These are phyloP conservation scores for Anoplius nigerrimus DNA, from an alignment of 2,888 invertebrate species.

Conservation along the genomic window DNA sequence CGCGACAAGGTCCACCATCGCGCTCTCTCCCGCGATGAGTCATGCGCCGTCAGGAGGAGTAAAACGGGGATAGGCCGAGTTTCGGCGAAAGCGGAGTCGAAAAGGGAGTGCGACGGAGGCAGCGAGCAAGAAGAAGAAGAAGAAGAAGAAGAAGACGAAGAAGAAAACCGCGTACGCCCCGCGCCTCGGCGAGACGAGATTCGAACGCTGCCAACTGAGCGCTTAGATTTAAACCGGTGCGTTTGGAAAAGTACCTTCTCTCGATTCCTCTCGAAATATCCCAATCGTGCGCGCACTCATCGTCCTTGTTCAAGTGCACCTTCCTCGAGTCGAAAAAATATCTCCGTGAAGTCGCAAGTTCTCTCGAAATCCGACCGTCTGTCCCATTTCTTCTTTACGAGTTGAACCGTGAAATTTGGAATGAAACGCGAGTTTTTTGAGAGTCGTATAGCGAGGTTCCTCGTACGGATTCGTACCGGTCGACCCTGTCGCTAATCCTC, in stretches of 20 bases:
- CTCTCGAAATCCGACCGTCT: no score
- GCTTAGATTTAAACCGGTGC: slow-evolving; percentile 34
- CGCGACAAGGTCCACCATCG: slow-evolving; percentile 60
- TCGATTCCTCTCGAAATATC: slow-evolving; percentile 26
- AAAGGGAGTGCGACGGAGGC: background rate
- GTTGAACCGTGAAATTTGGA: no score
- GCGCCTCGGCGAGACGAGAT: no score
- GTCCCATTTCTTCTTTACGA: no score
- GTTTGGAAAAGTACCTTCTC: slow-evolving; percentile 31
- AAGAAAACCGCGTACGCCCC: no score
- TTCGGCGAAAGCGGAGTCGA: background rate
- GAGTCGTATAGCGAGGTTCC: no score
- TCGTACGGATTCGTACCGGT: no score
- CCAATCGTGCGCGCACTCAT: background rate
- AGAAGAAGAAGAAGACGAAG: background rate
- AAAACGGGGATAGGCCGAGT: background rate
- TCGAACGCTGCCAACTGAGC: background rate
- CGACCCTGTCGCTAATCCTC: no score
- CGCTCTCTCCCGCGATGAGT: slow-evolving; percentile 11
- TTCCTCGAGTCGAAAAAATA: no score
- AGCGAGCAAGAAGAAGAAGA: background rate
- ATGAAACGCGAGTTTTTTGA: no score
- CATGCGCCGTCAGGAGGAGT: background rate
- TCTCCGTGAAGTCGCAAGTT: no score
- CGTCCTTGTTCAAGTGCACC: no score